Conservation (phyloP, 2,888 invertebrate genomes). For the Brachynemurus nebulosus region DNA sequence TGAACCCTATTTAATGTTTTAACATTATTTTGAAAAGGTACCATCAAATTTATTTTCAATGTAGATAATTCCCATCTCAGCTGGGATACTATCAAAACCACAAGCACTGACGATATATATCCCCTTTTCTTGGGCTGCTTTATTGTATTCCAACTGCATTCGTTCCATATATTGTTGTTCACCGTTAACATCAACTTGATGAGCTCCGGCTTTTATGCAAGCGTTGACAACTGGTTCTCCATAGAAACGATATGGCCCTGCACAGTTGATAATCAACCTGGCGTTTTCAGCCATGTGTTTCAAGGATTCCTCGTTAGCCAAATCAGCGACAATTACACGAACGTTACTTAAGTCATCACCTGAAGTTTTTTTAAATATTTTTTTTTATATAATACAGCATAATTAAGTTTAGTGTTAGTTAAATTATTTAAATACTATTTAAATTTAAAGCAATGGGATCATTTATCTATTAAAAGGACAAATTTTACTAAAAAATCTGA, state of each 20-base stretch:
- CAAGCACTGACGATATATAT: conserved; percentile 82
- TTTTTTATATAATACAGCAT: too few relatives aligned
- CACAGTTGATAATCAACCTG: conserved; percentile 76
- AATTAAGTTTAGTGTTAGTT: too few relatives aligned
- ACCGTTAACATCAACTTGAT: conserved; percentile 87
- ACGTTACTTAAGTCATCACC: conserved; percentile 44
- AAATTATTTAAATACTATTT: too few relatives aligned
- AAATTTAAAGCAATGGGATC: too few relatives aligned
- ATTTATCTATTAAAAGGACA: too few relatives aligned
- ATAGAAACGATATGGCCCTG: conserved; percentile 78
- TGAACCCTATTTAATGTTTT: too few relatives aligned
- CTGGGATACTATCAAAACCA: conserved; percentile 86
- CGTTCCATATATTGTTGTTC: conserved; percentile 81
- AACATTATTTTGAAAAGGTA: too few relatives aligned
- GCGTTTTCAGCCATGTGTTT: conserved; percentile 66
- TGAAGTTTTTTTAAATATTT: too few relatives aligned
- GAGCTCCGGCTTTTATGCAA: conserved; percentile 58
- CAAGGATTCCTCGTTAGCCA: conserved; percentile 57
- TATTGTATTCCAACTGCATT: conserved; percentile 70
- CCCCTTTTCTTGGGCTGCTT: conserved; percentile 59
- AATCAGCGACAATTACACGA: conserved; percentile 64
- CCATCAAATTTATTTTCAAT: conserved; percentile 65
- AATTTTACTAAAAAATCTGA: too few relatives aligned
- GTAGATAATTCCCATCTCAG: conserved; percentile 73
- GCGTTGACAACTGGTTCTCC: conserved; percentile 86